Percentiles rank a stretch among this genome's conserved stretches.
phyloP scores from a whole-genome alignment of 2,888 invertebrate genomes.

The Steinernema scapterisci region DNA sequence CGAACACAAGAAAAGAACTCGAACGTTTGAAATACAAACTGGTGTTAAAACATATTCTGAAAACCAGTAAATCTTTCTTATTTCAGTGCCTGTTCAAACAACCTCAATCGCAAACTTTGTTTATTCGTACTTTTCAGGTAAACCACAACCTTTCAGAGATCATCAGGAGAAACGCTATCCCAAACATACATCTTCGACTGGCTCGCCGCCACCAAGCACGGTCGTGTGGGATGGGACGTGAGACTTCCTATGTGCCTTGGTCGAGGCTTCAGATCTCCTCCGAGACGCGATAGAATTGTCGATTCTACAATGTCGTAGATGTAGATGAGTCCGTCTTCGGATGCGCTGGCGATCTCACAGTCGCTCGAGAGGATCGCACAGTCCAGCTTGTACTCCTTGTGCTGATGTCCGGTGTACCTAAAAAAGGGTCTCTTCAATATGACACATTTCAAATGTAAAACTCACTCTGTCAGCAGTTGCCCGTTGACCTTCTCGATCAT shows the following conservation, averaged over 20 bases:
- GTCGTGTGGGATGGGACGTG: background rate
- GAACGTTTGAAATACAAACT: too few relatives aligned
- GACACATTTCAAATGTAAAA: background rate
- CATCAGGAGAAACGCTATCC: constrained; percentile 1
- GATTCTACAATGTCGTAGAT: constrained; percentile 76
- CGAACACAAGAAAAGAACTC: too few relatives aligned
- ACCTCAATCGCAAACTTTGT: too few relatives aligned
- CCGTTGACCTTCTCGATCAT: constrained; percentile 68
- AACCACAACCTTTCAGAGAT: background rate
- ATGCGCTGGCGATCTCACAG: constrained; percentile 85
- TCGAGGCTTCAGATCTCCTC: constrained; percentile 6
- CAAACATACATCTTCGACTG: constrained; percentile 22
- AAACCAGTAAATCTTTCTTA: too few relatives aligned
- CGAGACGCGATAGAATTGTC: constrained; percentile 1
- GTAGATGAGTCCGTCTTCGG: constrained; percentile 77
- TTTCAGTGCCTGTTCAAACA: too few relatives aligned
- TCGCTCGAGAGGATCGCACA: constrained; percentile 84
- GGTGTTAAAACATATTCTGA: too few relatives aligned
- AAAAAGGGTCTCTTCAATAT: too few relatives aligned
- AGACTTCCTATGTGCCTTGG: background rate
- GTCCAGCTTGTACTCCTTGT: constrained; percentile 82
- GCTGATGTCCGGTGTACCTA: constrained; percentile 82
- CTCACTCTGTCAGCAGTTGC: constrained; percentile 40
- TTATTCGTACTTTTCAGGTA: background rate
- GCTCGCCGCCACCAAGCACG: background rate